Conservation (phyloP, 2,888 invertebrate species). For the Agriopis leucophaearia region DNA sequence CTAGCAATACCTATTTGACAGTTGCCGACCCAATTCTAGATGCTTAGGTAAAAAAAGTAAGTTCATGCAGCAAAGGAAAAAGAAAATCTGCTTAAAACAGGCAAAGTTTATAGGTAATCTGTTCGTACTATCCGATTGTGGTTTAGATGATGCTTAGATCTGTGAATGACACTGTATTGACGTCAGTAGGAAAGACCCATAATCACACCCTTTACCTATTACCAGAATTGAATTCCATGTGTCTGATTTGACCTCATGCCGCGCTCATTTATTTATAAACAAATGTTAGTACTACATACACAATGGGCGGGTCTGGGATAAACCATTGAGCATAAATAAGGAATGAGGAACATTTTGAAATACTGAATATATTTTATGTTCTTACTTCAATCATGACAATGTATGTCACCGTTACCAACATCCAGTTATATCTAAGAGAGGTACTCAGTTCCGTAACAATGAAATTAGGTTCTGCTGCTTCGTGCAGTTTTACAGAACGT, state of each 20-base stretch:
- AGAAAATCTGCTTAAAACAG: not conserved
- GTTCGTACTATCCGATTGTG: not conserved
- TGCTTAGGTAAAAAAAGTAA: too few species aligned
- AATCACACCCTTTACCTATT: conserved; percentile 1
- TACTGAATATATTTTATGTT: too few species aligned
- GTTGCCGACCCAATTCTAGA: too few species aligned
- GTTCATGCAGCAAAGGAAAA: not conserved
- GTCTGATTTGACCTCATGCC: not conserved
- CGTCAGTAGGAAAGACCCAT: conserved; percentile 31
- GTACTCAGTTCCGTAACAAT: not conserved
- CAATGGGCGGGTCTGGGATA: not conserved
- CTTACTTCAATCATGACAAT: too few species aligned
- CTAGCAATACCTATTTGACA: too few species aligned
- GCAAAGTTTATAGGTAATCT: conserved; percentile 11
- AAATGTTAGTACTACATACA: not conserved
- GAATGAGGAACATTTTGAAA: not conserved
- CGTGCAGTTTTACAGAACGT: too few species aligned
- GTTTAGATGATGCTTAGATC: not conserved
- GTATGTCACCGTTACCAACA: too few species aligned
- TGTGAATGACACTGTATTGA: conserved; percentile 11
- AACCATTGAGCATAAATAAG: not conserved
- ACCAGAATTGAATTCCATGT: conserved; percentile 11
- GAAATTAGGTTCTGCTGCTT: too few species aligned
- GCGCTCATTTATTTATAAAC: not conserved
- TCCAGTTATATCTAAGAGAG: too few species aligned